A percentile compares a stretch with the other conserved stretches of the same genome.
Evolutionary conservation across 1,140 invertebrate genomes (phyloP).

Genomic region (Sarcophaga bullata): DNA sequence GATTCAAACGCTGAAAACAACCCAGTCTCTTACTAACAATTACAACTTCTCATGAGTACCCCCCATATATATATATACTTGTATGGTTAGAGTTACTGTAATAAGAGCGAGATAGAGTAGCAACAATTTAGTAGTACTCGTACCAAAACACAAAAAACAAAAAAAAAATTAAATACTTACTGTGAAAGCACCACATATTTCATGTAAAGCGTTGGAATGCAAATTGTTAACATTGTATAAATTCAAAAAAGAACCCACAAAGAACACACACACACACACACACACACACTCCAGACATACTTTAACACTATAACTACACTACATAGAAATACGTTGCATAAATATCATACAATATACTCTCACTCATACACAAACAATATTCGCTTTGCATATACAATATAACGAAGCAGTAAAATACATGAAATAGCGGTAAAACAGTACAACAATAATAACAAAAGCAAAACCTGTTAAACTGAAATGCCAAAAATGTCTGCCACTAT

Average conservation of each 20-base stretch:
- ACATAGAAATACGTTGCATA: too few species aligned
- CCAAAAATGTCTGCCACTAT: background rate
- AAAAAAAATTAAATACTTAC: background rate
- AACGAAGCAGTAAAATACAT: background rate
- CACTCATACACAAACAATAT: too few species aligned
- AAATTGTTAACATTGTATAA: slow-evolving; percentile 22
- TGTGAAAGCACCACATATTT: slow-evolving; percentile 21
- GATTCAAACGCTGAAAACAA: too few species aligned
- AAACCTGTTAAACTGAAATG: slow-evolving; percentile 21
- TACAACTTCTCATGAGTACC: too few species aligned
- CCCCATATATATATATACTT: too few species aligned
- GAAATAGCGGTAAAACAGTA: background rate
- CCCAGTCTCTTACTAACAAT: too few species aligned
- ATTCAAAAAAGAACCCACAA: slow-evolving; percentile 20
- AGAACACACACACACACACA: background rate
- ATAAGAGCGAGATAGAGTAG: too few species aligned
- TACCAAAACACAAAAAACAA: too few species aligned
- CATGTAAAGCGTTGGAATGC: slow-evolving; percentile 23
- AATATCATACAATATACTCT: too few species aligned
- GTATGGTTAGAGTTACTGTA: too few species aligned
- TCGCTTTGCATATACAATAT: too few species aligned
- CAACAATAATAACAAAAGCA: background rate
- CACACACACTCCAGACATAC: background rate
- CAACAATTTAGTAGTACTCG: too few species aligned
- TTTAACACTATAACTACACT: background rate